A percentile compares a stretch with the other conserved stretches of the same genome.
Evolutionary conservation across 2,888 invertebrate species (phyloP).

Genomic region (Anoplius nigerrimus): DNA sequence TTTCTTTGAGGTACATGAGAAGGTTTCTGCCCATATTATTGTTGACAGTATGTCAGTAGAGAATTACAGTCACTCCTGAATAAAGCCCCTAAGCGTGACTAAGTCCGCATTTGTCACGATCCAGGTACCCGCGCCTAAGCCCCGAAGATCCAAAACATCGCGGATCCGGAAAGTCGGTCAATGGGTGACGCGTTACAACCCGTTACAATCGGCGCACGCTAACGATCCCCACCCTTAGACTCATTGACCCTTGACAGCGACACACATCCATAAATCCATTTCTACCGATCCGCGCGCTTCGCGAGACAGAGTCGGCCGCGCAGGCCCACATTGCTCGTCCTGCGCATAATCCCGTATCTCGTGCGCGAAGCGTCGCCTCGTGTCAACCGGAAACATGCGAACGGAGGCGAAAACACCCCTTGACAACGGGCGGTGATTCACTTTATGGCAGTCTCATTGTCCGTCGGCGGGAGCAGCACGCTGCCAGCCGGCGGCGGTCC

Average conservation of each 20-base stretch:
- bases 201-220: neutral
- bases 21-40: no score
- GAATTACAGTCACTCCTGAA: no score
- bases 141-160: no score
- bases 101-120: no score
- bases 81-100: no score
- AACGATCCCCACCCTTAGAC: neutral
- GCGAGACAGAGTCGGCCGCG: no score
- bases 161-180: neutral
- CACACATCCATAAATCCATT: no score
- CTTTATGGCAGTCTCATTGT: slow-evolving; percentile 50
- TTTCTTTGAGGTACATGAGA: no score
- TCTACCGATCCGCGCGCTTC: no score
- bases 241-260: neutral
- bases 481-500: slow-evolving; percentile 22
- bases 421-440: slow-evolving; percentile 41
- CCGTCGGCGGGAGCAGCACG: slow-evolving; percentile 50
- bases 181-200: neutral
- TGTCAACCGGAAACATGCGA: neutral
- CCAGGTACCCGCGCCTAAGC: no score
- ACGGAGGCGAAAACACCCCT: slow-evolving; percentile 17
- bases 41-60: no score
- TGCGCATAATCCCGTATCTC: neutral
- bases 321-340: no score
- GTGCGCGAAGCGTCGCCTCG: neutral